Base-by-base conservation (phyloP, 2,113 vertebrate species). In the Chamaea fasciata region DNA sequence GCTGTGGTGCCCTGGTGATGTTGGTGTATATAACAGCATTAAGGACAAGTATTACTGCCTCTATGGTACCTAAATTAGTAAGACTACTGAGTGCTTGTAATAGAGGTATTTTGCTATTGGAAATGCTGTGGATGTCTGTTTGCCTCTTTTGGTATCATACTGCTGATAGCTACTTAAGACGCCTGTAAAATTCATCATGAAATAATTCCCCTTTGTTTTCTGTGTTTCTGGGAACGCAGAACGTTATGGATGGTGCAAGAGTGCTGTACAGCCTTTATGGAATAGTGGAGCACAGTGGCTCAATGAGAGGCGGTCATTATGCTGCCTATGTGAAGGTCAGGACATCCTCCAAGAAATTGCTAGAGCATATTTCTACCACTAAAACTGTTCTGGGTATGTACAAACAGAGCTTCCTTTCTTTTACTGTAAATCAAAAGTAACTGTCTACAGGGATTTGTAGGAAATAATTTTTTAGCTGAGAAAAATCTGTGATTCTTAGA, bases 241-340 rank as follows among this genome's bases (percentile, higher is more conserved):
- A 99, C 37, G 98, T 99, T 41, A 96, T 91, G 8, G 96, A 98
- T 10, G 98, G 98, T 63, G 98, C 98, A 76, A 97, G 98, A 78
- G 99, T 99, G 94, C 98, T 99, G 5, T 99, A 99, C n/a, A 98
- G 98, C 63, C 98, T 99, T 26, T 99, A 99, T 33, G 99, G 99
- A 90, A 98, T 99, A 90, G 99, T 99, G 41, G 99, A 99, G 77
- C 99, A 99, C 59, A 99, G 98, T 7, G 99, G 99, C 53, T 99
- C 99, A 0, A 99, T 99, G 99, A 98, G 98, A 68, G 99, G 98
- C 16, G 99, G 99, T 15, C 99, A 99, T 92, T 99, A 99, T 73
- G 98, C 99, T 0, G 99, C 99, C 0, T 99, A 99, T 28, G 99
- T 99, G 78, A 99, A 99, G 98, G 98, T 99, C 82, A 98, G 99